These are phyloP conservation scores for Felis catus DNA, from an alignment of 2,113 vertebrate species.

Conservation along the genomic window DNA sequence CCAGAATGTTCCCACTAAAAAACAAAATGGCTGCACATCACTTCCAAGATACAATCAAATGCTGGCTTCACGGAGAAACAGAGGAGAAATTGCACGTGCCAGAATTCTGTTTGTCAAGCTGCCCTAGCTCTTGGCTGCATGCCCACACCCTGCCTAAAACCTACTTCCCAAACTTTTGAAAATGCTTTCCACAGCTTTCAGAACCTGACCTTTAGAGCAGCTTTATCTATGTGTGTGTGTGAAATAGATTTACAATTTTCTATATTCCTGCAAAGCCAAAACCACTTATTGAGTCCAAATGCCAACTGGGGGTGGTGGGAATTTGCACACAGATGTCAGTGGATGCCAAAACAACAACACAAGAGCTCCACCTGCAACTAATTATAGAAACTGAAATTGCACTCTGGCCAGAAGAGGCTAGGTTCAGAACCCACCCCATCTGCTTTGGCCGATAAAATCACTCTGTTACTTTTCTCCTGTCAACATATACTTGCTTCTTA, in stretches of 20 bases:
- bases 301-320: conserved; percentile 56
- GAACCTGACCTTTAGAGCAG: conserved; percentile 69
- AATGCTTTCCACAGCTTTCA: conserved; percentile 65
- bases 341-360: conserved; percentile 47
- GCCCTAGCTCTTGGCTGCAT: conserved; percentile 24
- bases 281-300: conserved; percentile 68
- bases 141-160: conserved; percentile 52
- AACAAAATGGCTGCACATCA: conserved; percentile 1
- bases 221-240: conserved; percentile 35
- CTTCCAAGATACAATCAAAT: conserved; percentile 25
- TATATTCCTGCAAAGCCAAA: conserved; percentile 54
- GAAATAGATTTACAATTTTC: conserved; percentile 68
- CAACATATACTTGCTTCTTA: conserved; percentile 53
- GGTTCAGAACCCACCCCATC: conserved; percentile 58
- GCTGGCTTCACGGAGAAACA: neutral
- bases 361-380: conserved; percentile 71
- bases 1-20: neutral
- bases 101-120: conserved; percentile 59
- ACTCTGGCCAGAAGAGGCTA: conserved; percentile 51
- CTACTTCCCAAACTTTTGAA: conserved; percentile 59
- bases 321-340: conserved; percentile 71
- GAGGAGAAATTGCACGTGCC: conserved; percentile 3
- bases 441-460: conserved; percentile 61
- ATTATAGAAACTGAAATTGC: conserved; percentile 69
- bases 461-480: conserved; percentile 39